A percentile compares a stretch with the other conserved stretches of the same genome.
Conservation (phyloP, 1,140 invertebrate species). For the Eumeta japonica region DNA sequence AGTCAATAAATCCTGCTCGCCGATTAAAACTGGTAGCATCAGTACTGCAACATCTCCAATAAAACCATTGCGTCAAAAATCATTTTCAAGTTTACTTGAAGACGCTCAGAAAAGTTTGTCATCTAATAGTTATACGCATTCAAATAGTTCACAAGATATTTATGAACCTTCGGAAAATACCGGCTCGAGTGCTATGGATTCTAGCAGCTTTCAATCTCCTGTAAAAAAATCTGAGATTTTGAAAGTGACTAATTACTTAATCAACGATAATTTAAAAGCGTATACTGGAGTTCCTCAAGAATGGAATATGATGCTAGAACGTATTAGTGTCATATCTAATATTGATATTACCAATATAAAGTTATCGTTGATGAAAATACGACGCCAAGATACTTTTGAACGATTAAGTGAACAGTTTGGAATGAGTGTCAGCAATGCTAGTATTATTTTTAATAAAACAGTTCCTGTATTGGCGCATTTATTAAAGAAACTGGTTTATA, state of each 20-base stretch:
- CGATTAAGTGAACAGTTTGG: background rate
- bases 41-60: conserved; percentile 1
- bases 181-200: background rate
- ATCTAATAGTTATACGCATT: background rate
- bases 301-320: conserved; percentile 1
- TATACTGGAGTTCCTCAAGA: conserved; percentile 1
- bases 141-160: conserved; percentile 1
- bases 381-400: background rate
- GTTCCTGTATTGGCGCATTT: conserved; percentile 1
- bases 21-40: conserved; percentile 1
- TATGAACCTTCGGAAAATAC: conserved; percentile 1
- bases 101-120: conserved; percentile 1
- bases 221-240: conserved; percentile 1
- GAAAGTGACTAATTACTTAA: background rate
- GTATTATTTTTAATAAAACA: conserved; percentile 1
- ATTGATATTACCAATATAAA: conserved; percentile 1
- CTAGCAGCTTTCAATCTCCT: conserved; percentile 1
- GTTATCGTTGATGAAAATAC: conserved; percentile 1
- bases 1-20: conserved; percentile 1
- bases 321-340: conserved; percentile 1
- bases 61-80: conserved; percentile 1
- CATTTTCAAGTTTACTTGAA: background rate
- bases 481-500: conserved; percentile 1
- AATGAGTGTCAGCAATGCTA: conserved; percentile 1
- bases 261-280: conserved; percentile 1